Evolutionary conservation across 2,888 invertebrate species (phyloP), one percentile per base, ranked within the genome.

Genomic region (Mythimna albipuncta): DNA sequence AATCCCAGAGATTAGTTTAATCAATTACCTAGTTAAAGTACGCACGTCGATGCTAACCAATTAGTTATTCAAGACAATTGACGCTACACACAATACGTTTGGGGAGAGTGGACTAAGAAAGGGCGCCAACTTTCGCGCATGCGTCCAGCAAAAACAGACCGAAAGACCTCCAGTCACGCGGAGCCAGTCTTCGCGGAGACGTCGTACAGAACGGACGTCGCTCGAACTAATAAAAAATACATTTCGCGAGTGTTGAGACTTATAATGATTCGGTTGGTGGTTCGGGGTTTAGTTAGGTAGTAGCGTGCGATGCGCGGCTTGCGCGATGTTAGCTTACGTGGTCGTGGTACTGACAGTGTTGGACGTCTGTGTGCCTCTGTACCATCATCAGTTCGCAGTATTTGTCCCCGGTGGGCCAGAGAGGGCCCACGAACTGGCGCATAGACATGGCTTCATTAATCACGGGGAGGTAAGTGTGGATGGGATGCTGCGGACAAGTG

Each of bases 41-140:
- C 74, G 69, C 68, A 75, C 74, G 79, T 82, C 75, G 78, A 87
- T 83, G 79, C 75, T 73, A 78, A 91, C 92, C 93, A 94, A 95
- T 95, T 95, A 95, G 91, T 90, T 90, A 93, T 93, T 92, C 91
- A 91, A 95, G 93, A 94, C 94, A 95, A 95, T 95, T 94, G 94
- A 93, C 92, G 92, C 89, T 86, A 90, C 90, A 93, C 90, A 94
- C 93, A 94, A 94, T 95, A 94, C 92, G 90, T 90, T 91, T 82
- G 88, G 76, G 69, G 89, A 90, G 90, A 91, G 91, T 89, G 92
- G 86, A 90, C 91, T 89, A 94, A 94, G 94, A 96, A 96, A 96
- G 93, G 95, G 96, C 96, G 96, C 94, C 93, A 96, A 96, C 77
- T 89, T 87, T 66, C 61, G 82, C 94, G 95, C 95, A 94, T 94